Conservation (phyloP, 2,797 vertebrate genomes). For the Pteronotus mesoamericanus region DNA sequence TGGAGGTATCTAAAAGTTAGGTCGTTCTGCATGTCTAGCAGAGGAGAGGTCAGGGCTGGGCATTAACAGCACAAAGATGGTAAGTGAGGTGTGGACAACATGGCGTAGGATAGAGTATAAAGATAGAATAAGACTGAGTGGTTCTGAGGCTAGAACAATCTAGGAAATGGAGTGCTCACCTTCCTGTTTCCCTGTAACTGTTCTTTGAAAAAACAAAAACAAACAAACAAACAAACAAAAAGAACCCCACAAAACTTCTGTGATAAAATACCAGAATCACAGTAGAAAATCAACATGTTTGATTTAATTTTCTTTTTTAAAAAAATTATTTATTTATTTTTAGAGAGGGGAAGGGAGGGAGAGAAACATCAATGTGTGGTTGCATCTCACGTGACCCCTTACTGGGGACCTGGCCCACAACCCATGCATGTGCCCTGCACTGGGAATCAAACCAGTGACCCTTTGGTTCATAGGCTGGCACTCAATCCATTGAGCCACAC, state of each 20-base stretch:
- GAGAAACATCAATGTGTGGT: no score
- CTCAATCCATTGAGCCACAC: no score
- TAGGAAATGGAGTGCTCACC: background rate
- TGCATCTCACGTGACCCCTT: no score
- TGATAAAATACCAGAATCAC: background rate
- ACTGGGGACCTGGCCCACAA: no score
- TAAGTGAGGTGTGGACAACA: background rate
- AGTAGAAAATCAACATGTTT: background rate
- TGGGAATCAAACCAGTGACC: no score
- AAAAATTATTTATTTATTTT: no score
- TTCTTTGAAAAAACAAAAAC: background rate
- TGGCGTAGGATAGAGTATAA: background rate
- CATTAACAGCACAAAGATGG: background rate
- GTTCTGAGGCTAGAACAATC: background rate
- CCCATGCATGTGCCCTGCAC: no score
- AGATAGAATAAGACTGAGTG: background rate
- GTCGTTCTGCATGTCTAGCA: background rate
- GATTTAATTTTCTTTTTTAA: constrained; percentile 6
- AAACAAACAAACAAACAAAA: no score
- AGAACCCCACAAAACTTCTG: no score
- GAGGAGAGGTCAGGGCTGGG: background rate
- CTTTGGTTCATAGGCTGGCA: no score
- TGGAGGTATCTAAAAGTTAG: background rate
- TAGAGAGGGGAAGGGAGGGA: no score
- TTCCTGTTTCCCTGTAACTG: background rate